Evolutionary conservation across 1,140 invertebrate genomes (phyloP), one percentile per base, ranked within the genome.

Genomic region (Zaprionus kolodkinae): DNA sequence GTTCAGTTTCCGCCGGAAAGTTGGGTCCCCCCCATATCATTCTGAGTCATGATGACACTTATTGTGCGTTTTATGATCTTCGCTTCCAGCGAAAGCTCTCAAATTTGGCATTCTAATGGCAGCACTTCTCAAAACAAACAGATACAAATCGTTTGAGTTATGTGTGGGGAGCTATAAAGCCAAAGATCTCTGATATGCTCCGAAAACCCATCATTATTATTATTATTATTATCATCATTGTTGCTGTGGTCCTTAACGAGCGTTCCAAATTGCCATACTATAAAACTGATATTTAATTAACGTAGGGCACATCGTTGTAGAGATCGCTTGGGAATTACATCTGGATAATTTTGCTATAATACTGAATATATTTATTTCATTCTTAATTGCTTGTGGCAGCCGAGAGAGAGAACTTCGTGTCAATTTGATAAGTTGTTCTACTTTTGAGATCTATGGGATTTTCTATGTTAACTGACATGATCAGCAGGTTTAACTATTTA

Each of bases 71-170:
- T 89, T 88, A 89, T 89, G 73, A 74, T 61, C 84, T 40, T n/a
- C 67, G 70, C 84, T 88, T 88, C 84, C 74, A 80, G 71, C 40
- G 81, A 88, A 88, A 88, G 85, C 78, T 88, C 56, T 84, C 72
- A 77, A 89, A 88, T 21, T 87, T 88, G 84, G 84, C 85, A 88
- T 89, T 76, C 87, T 87, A 87, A 87, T 88, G 74, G 84, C 80
- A 88, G 80, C 79, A 78, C 84, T 88, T 88, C 84, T 81, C 84
- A 78, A 83, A 86, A 84, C 45, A 83, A 86, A 84, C 45, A 86
- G 84, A 88, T 88, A 88, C 85, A 78, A 84, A 88, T 89, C 84
- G 84, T 43, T 65, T 76, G 74, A 61, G 71, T 83, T 87, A 83
- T 88, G 83, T 33, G 0, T 33, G 83, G 21, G 25, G 66, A 21